A percentile compares a stretch with the other conserved stretches of the same genome.
Evolutionary conservation across 2,797 vertebrate genomes (phyloP).

Genomic region (Acrocephalus scirpaceus): DNA sequence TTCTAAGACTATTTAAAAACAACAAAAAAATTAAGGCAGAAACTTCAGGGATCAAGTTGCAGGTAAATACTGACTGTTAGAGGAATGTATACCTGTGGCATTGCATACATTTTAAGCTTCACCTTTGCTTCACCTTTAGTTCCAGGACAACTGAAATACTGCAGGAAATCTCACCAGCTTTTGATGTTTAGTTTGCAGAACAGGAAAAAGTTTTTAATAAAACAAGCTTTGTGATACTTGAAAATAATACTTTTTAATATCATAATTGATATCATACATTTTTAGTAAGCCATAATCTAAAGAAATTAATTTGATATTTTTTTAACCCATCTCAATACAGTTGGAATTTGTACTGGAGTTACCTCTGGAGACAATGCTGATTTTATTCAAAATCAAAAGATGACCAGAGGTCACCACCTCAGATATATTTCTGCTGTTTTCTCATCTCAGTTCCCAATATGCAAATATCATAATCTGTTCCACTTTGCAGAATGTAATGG

Average conservation of each 20-base stretch:
- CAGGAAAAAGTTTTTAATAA: neutral
- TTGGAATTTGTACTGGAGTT: neutral
- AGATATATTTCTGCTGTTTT: neutral
- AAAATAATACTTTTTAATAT: neutral
- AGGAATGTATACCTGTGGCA: rapidly evolving
- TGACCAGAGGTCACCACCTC: neutral
- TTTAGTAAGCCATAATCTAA: neutral
- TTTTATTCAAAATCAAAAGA: neutral
- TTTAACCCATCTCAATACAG: neutral
- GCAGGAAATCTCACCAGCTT: neutral
- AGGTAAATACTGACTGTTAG: neutral
- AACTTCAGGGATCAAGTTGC: neutral
- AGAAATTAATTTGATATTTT: neutral
- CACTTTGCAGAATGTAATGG: neutral
- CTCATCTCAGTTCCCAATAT: neutral
- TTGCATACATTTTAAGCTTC: neutral
- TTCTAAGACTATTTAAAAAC: neutral
- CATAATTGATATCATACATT: neutral
- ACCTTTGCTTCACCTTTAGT: neutral
- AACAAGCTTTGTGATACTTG: neutral
- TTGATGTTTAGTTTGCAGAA: neutral
- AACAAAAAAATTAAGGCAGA: neutral
- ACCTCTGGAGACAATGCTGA: neutral
- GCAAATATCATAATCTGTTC: neutral
- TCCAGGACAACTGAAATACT: neutral